Base-by-base conservation (phyloP, 2,797 vertebrate species). In the Perodicticus potto region DNA sequence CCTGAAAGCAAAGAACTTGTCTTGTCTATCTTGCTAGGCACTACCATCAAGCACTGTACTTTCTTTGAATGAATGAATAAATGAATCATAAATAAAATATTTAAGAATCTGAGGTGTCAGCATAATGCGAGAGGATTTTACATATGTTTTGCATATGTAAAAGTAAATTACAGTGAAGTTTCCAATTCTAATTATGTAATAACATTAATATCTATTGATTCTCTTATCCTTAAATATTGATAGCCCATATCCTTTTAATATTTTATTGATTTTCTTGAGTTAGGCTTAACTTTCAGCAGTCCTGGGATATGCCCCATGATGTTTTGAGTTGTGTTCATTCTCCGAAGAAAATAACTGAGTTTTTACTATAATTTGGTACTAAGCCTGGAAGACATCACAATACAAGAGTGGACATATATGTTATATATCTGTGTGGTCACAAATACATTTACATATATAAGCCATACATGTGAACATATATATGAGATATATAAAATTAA, bases 1-100 rank as follows among this genome's bases (percentile, higher is more conserved):
- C 16, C 83, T 81, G 49, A 93, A 93, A 89, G 45, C 49, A 43
- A 16, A 77, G 29, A 72, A 23, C 23, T 7, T 34, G 32, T 85
- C 55, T 91, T 40, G 0, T 77, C 57, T 78, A 59, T 93, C 12
- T 88, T 67, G 12, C 59, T 45, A 91, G 40, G 27, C 2, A 4
- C 43, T 25, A 34, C 19, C 27, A 70, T 7, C 22, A 22, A 32
- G 7, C 22, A 11, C 78, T 29, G 3, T 37, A 69, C 40, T 74
- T 94, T 86, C 40, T 61, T 70, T 86, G 29, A 78, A 53, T 59
- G 69, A 87, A 49, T 74, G 11, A 83, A 70, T 63, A 43, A 94
- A 7, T 59, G 13, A 94, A 27, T 90, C n/a, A 63, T 4, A 92
- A 45, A 61, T 67, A 74, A 93, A 86, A 86, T 76, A 34, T n/a